Conservation (phyloP, 2,888 invertebrate species). For the Cremastobaeus sp. region DNA sequence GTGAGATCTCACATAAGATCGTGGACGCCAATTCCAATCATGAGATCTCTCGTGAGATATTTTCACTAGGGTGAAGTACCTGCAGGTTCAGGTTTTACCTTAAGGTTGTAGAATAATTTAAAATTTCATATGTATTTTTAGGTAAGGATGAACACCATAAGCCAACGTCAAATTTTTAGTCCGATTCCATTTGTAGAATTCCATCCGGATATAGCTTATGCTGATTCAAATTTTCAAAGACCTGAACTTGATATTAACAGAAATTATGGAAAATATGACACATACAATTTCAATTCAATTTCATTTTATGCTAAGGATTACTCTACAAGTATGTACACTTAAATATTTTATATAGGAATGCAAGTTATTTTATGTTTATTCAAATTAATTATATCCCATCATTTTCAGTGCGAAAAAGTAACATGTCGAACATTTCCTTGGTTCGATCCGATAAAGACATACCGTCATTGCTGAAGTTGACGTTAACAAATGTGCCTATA, state of each 20-base stretch:
- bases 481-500: slow-evolving; percentile 78
- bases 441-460: slow-evolving; percentile 84
- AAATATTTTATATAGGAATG: slow-evolving; percentile 46
- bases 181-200: slow-evolving; percentile 95
- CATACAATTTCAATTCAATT: slow-evolving; percentile 84
- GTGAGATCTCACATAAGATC: too few species aligned
- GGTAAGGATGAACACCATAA: slow-evolving; percentile 97
- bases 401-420: slow-evolving; percentile 82
- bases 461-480: slow-evolving; percentile 78
- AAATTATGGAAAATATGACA: slow-evolving; percentile 88
- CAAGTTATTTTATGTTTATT: too few species aligned
- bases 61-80: too few species aligned
- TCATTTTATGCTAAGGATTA: slow-evolving; percentile 93
- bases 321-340: slow-evolving; percentile 81
- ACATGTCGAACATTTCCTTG: slow-evolving; percentile 81
- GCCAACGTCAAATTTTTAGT: slow-evolving; percentile 91
- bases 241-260: slow-evolving; percentile 84
- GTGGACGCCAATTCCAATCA: too few species aligned
- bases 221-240: slow-evolving; percentile 74
- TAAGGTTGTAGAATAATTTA: too few species aligned
- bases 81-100: too few species aligned
- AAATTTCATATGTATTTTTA: too few species aligned
- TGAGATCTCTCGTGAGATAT: too few species aligned
- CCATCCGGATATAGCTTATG: slow-evolving; percentile 83
- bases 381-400: too few species aligned